These are phyloP conservation scores for Salminus brasiliensis DNA, from an alignment of 2,113 vertebrate genomes.

Conservation along the genomic window DNA sequence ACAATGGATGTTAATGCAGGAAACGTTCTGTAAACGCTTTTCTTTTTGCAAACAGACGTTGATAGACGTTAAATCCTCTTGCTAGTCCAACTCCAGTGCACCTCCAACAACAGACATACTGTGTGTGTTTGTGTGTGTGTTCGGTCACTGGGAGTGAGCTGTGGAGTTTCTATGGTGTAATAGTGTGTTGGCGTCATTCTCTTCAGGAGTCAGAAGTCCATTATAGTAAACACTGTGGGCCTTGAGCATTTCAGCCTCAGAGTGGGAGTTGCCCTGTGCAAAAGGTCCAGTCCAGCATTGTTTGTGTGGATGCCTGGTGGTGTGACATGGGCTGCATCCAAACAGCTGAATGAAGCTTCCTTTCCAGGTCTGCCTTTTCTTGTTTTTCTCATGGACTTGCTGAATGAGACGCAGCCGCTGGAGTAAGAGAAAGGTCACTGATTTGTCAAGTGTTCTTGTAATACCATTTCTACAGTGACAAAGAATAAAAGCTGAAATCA, in stretches of 20 bases:
- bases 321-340: too few species aligned
- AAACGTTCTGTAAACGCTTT: too few species aligned
- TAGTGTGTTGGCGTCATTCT: conserved; percentile 37
- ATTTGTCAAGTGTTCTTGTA: too few species aligned
- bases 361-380: too few species aligned
- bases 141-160: too few species aligned
- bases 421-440: too few species aligned
- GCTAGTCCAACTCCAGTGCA: not conserved
- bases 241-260: conserved; percentile 3
- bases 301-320: conserved; percentile 12
- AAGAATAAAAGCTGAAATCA: too few species aligned
- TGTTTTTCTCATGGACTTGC: too few species aligned
- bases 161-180: conserved; percentile 21
- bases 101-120: not conserved
- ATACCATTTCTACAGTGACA: too few species aligned
- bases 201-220: conserved; percentile 10
- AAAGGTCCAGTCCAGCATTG: conserved; percentile 19
- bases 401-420: too few species aligned
- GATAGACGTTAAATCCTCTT: not conserved
- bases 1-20: too few species aligned
- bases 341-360: too few species aligned
- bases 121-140: conserved; percentile 13
- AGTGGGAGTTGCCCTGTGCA: conserved; percentile 38
- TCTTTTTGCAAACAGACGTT: not conserved
- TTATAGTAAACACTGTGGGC: conserved; percentile 44